Evolutionary conservation across 2,888 invertebrate species (phyloP).

Genomic region (Alloplasta piceator): DNA sequence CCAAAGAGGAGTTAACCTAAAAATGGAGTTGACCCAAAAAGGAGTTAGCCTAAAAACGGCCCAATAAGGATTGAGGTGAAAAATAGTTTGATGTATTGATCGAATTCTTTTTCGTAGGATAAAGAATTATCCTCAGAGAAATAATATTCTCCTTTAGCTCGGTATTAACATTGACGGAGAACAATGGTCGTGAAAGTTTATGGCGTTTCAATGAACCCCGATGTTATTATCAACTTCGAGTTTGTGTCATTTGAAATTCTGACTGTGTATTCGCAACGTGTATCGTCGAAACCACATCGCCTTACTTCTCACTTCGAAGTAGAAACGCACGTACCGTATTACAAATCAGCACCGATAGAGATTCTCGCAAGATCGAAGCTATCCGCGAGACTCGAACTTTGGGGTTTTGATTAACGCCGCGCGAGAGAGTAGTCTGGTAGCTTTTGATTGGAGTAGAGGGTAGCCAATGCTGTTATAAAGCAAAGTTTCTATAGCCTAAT

Average conservation of each 20-base stretch:
- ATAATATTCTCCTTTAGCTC: too few relatives aligned
- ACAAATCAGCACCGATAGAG: constrained; percentile 1
- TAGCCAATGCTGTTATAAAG: not conserved
- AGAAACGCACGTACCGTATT: not conserved
- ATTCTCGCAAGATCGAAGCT: constrained; percentile 39
- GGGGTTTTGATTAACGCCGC: constrained; percentile 37
- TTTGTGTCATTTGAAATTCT: constrained; percentile 28
- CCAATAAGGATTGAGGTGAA: too few relatives aligned
- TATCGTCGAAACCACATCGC: not conserved
- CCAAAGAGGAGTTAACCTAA: too few relatives aligned
- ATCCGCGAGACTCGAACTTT: constrained; percentile 24
- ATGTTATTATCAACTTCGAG: constrained; percentile 10
- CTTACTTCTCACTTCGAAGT: constrained; percentile 3
- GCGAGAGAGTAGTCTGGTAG: not conserved
- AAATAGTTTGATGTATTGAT: too few relatives aligned
- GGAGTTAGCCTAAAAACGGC: too few relatives aligned
- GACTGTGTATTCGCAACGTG: not conserved
- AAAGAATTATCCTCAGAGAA: too few relatives aligned
- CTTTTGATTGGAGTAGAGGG: constrained; percentile 33
- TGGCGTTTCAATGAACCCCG: not conserved
- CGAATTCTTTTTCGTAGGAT: too few relatives aligned
- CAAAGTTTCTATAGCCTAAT: constrained; percentile 51
- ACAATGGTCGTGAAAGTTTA: too few relatives aligned
- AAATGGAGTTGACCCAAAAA: too few relatives aligned
- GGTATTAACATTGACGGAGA: too few relatives aligned